phyloP scores from a whole-genome alignment of 2,113 vertebrate species.

The Actenoides lindsayi region DNA sequence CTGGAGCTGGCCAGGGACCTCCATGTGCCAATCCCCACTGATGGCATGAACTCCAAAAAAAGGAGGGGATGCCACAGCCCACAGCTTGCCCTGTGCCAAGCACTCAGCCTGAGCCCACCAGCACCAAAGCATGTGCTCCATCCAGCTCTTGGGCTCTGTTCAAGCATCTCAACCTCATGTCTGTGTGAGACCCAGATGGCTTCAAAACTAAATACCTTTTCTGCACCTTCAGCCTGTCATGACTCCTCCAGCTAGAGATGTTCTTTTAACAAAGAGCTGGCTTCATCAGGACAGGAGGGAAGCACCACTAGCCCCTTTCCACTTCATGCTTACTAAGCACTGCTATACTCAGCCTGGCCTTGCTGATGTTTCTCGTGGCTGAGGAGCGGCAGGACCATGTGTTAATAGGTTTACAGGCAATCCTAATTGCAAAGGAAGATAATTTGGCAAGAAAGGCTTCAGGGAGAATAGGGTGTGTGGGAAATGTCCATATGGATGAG shows the following conservation, averaged over 20 bases:
- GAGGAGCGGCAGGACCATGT: neutral
- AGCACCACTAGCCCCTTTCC: neutral
- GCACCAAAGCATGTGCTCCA: neutral
- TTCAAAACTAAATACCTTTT: neutral
- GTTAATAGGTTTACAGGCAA: accelerated
- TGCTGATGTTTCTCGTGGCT: neutral
- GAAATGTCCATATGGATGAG: neutral
- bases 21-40: accelerated
- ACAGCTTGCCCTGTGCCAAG: neutral
- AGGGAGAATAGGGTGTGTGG: neutral
- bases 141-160: neutral
- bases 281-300: neutral
- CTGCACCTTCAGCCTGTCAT: neutral
- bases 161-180: accelerated
- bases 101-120: neutral
- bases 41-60: neutral
- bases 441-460: neutral
- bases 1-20: neutral
- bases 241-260: neutral
- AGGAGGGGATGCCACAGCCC: neutral
- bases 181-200: neutral
- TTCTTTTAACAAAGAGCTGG: neutral
- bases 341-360: neutral
- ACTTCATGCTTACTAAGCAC: neutral
- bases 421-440: neutral